Evolutionary conservation across 2,113 vertebrate species (phyloP).

Genomic region (Python bivittatus): DNA sequence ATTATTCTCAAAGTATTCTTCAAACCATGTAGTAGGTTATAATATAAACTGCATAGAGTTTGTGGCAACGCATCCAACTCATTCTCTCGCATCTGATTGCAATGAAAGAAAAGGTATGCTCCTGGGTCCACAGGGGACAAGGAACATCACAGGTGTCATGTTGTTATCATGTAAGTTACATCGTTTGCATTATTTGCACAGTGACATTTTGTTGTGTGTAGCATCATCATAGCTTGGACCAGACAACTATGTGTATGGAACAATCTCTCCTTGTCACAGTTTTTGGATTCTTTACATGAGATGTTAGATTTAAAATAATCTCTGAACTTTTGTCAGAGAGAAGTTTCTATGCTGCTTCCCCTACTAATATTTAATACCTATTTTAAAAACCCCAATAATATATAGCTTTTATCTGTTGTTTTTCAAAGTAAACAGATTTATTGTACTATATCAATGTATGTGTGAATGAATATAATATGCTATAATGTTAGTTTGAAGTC

Average conservation of each 20-base stretch:
- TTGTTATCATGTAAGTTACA: neutral
- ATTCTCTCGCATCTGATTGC: neutral
- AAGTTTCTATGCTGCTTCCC: slow-evolving; percentile 36
- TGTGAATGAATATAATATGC: slow-evolving; percentile 61
- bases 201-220: neutral
- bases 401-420: slow-evolving; percentile 55
- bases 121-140: neutral
- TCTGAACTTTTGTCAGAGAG: slow-evolving; percentile 12
- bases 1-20: neutral
- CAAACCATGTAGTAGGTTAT: neutral
- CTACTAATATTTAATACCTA: slow-evolving; percentile 47
- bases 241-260: neutral
- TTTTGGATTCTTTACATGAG: neutral
- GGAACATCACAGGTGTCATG: neutral
- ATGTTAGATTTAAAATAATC: neutral
- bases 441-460: slow-evolving; percentile 65
- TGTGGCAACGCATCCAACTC: neutral
- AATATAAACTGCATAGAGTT: neutral
- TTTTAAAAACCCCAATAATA: slow-evolving; percentile 36
- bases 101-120: neutral
- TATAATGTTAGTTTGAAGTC: slow-evolving; percentile 71
- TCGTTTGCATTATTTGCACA: neutral
- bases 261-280: neutral
- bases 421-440: slow-evolving; percentile 63
- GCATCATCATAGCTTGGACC: neutral